These are phyloP conservation scores for Protodeltote pygarga DNA, from an alignment of 2,888 invertebrate species.

Conservation along the genomic window DNA sequence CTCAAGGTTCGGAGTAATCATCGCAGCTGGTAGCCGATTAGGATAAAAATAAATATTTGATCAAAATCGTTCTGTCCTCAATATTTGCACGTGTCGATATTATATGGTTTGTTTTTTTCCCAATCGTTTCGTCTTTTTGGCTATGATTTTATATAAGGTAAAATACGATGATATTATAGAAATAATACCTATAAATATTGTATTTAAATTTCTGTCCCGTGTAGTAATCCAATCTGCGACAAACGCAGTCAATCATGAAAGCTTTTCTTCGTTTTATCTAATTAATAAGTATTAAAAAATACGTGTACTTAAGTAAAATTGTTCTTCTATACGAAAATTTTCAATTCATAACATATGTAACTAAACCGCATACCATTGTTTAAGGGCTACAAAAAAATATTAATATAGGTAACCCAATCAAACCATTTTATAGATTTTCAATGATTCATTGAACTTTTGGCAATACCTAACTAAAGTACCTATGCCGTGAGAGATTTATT, in stretches of 20 bases:
- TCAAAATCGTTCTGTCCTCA: slow-evolving; percentile 35
- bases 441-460: slow-evolving; percentile 30
- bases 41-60: slow-evolving; percentile 28
- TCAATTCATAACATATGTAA: too few species aligned
- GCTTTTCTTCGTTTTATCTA: slow-evolving; percentile 1
- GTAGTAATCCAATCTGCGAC: too few species aligned
- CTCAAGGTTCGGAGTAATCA: slow-evolving; percentile 56
- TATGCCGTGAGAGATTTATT: slow-evolving; percentile 16
- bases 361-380: too few species aligned
- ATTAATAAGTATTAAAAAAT: slow-evolving; percentile 1
- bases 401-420: slow-evolving; percentile 16
- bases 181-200: too few species aligned
- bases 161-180: too few species aligned
- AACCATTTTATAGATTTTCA: slow-evolving; percentile 4
- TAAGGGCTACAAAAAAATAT: slow-evolving; percentile 23
- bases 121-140: neutral
- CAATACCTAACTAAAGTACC: slow-evolving; percentile 22
- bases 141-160: too few species aligned
- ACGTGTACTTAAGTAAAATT: too few species aligned
- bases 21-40: slow-evolving; percentile 47
- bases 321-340: too few species aligned
- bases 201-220: too few species aligned
- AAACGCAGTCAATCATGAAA: neutral
- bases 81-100: slow-evolving; percentile 42
- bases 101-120: neutral